phyloP scores from a whole-genome alignment of 37 sponge, comb jelly and placozoan species.

The Aplysina aerophoba region DNA sequence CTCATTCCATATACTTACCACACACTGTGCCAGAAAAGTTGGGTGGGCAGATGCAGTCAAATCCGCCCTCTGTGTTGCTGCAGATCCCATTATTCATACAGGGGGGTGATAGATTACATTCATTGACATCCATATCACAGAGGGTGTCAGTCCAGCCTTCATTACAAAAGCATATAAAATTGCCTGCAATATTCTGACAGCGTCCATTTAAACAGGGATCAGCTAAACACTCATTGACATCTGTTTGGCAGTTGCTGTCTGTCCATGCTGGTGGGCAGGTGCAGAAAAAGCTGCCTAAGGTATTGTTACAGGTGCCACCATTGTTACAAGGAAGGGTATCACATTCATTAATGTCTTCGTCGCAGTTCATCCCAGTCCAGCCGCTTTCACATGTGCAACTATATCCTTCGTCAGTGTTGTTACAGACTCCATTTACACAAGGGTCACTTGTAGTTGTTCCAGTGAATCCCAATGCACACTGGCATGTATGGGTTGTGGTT shows the following conservation, averaged over 20 bases:
- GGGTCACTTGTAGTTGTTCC: slow-evolving; percentile 5
- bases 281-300: not conserved
- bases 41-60: slow-evolving; percentile 1
- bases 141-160: slow-evolving; percentile 1
- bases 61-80: not conserved
- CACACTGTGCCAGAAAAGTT: not conserved
- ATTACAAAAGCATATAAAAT: slow-evolving; percentile 10
- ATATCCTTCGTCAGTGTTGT: not conserved
- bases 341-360: slow-evolving; percentile 6
- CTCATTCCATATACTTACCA: not conserved
- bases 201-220: slow-evolving; percentile 35
- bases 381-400: slow-evolving; percentile 20
- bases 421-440: slow-evolving; percentile 55
- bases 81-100: slow-evolving; percentile 64
- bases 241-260: not conserved
- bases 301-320: slow-evolving; percentile 46
- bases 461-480: not conserved
- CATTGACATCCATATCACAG: slow-evolving; percentile 33
- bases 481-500: not conserved
- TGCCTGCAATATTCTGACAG: slow-evolving; percentile 31
- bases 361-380: slow-evolving; percentile 24
- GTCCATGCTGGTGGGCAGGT: not conserved
- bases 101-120: not conserved
- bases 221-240: slow-evolving; percentile 16
- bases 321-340: slow-evolving; percentile 46